These are phyloP conservation scores for Crypturellus undulatus DNA, from an alignment of 2,113 vertebrate species.

Conservation along the genomic window DNA sequence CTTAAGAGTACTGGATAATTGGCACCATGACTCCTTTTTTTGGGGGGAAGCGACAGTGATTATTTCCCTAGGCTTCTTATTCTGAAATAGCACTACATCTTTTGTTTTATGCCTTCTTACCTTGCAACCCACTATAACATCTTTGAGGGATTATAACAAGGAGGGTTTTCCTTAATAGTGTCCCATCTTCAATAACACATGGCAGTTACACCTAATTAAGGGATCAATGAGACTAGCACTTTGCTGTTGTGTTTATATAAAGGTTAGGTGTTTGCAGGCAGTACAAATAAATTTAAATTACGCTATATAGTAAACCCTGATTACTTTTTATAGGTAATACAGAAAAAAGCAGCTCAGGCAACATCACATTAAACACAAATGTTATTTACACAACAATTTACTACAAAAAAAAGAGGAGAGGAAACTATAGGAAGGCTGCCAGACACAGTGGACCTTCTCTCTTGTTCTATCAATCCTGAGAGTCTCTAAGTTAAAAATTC, in stretches of 20 bases:
- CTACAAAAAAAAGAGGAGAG: not conserved
- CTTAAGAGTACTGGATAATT: slow-evolving; percentile 51
- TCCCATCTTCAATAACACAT: not conserved
- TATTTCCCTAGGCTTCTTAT: slow-evolving; percentile 12
- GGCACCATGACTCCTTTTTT: not conserved
- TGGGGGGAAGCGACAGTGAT: not conserved
- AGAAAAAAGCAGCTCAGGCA: not conserved
- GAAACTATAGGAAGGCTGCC: not conserved
- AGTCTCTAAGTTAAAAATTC: not conserved
- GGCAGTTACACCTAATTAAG: slow-evolving; percentile 39
- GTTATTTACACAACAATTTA: not conserved
- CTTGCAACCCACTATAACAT: not conserved
- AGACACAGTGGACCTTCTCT: not conserved
- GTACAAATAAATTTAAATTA: slow-evolving; percentile 15
- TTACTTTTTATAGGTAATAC: not conserved
- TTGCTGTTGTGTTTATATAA: slow-evolving; percentile 21
- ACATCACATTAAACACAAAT: not conserved
- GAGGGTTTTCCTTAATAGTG: not conserved
- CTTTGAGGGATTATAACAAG: not conserved
- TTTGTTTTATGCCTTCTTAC: slow-evolving; percentile 27
- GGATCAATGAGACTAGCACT: not conserved
- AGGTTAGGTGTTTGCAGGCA: not conserved
- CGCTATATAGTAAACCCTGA: not conserved
- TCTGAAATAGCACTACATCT: slow-evolving; percentile 1
- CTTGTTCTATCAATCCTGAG: not conserved